Evolutionary conservation across 2,113 vertebrate genomes (phyloP), one percentile per base, ranked within the genome.

Genomic region (Hydrolagus affinis): DNA sequence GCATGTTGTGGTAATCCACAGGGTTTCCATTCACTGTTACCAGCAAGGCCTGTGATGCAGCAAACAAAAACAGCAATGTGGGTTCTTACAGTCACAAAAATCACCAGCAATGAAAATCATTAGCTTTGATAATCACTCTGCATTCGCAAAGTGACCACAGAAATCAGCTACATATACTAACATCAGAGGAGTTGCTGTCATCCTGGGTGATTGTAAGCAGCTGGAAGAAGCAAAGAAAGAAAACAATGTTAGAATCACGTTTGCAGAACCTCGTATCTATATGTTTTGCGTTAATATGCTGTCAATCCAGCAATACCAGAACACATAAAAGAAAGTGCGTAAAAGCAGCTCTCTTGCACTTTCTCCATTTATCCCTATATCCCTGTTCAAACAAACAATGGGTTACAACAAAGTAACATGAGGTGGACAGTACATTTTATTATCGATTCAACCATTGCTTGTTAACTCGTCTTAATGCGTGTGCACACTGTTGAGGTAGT

Each of bases 141-240:
- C n/a, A 83, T 32, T 66, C 30, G 15, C 21, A 83, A 25, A 60
- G 21, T 30, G 59, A 12, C 11, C 11, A 59, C 17, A 70, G 25
- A 89, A 90, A 88, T 83, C 90, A 74, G 91, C 89, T 91, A 86
- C 88, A 88, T 91, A 92, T 93, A 94, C 97, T 96, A 96, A 99
- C 98, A 94, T 98, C 96, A 69, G 94, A 95, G 76, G 96, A 94
- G 90, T 97, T 97, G 96, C 95, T 96, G 91, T 95, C 95, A 90
- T 98, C 97, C 93, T 94, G 96, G 87, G 96, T 97, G 93, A 95
- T 89, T 90, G 96, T 96, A 87, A 98, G 94, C 88, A 98, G 96
- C 98, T 98, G 92, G 87, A 93, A 94, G 92, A 95, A 89, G 90
- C 89, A 95, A 94, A 87, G 90, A 86, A 88, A 88, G 89, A 93